A percentile compares a stretch with the other conserved stretches of the same genome.
These are phyloP conservation scores for Penaeus monodon DNA, from an alignment of 2,888 invertebrate genomes.

Conservation along the genomic window DNA sequence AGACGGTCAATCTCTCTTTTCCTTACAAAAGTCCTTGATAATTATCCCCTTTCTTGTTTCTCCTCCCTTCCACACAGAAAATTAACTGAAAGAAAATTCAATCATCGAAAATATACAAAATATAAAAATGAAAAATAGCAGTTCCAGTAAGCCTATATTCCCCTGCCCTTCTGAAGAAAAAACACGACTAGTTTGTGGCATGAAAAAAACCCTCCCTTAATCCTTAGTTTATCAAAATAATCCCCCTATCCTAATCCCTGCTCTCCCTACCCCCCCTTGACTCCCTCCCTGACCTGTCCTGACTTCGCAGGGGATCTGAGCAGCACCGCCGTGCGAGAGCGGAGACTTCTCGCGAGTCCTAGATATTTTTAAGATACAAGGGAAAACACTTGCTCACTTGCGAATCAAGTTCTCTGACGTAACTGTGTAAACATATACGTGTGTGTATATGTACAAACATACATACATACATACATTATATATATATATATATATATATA, in stretches of 20 bases:
- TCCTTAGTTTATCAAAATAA: background rate
- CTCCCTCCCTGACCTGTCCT: no score
- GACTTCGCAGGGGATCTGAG: no score
- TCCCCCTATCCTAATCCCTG: background rate
- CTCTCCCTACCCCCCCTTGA: background rate
- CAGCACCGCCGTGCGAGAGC: no score
- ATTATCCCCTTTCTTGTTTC: background rate
- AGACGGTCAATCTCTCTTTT: no score
- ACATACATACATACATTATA: background rate
- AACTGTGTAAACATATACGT: conserved; percentile 4
- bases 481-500: conserved; percentile 27
- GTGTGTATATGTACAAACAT: conserved; percentile 1
- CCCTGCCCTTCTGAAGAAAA: conserved; percentile 18
- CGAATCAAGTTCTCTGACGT: background rate
- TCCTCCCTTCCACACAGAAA: conserved; percentile 11
- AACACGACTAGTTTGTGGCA: conserved; percentile 47
- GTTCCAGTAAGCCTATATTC: conserved; percentile 6
- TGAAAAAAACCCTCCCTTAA: background rate
- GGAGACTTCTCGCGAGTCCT: no score
- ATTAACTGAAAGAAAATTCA: conserved; percentile 20
- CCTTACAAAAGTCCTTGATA: conserved; percentile 4
- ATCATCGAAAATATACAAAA: conserved; percentile 43
- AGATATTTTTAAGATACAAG: no score
- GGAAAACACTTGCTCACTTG: no score
- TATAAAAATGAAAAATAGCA: conserved; percentile 26